Base-by-base conservation (phyloP, 2,797 vertebrate species). In the Sternotherus odoratus region DNA sequence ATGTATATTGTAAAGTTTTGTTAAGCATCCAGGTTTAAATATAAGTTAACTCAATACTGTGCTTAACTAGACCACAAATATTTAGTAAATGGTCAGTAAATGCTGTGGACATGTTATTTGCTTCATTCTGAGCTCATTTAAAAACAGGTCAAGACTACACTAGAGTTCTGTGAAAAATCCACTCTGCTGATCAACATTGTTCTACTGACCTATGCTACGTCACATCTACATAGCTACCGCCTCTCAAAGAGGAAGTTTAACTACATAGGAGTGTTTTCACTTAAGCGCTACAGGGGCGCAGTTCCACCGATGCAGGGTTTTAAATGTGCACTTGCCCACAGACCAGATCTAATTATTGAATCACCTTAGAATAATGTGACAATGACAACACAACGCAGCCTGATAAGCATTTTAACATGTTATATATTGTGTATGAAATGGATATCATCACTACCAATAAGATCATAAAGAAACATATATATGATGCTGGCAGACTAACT, bases 21-120 rank as follows among this genome's bases (percentile, higher is more conserved):
- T 92, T 88, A 43, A 82, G 30, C 8, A 48, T 8, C 8, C 49
- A 91, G 13, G 86, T 54, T 78, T 91, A 77, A 87, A 89, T 12
- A n/a, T 74, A 82, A 69, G 85, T 49, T 28, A 89, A 69, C 54
- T 28, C 72, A 78, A 36, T 46, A 79, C 12, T 23, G 74, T 80
- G 79, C 89, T 90, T 91, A 93, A 96, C 82, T 88, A 94, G 15
- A 63, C 33, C 50, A 51, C 36, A n/a, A n/a, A 63, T 7, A n/a
- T 88, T 90, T 91, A 77, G 26, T 60, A 57, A 54, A 54, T 21
- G 92, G 63, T 49, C 78, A 95, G 48, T 82, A 91, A 96, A 79
- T 30, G 0, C 24, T 28, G n/a, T 16, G 5, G 24, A 21, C 81
- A 39, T 53, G 74, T 83, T 90, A 89, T 81, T 92, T 84, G 89